Evolutionary conservation across 2,888 invertebrate genomes (phyloP).

Genomic region (Andrena flavipes): DNA sequence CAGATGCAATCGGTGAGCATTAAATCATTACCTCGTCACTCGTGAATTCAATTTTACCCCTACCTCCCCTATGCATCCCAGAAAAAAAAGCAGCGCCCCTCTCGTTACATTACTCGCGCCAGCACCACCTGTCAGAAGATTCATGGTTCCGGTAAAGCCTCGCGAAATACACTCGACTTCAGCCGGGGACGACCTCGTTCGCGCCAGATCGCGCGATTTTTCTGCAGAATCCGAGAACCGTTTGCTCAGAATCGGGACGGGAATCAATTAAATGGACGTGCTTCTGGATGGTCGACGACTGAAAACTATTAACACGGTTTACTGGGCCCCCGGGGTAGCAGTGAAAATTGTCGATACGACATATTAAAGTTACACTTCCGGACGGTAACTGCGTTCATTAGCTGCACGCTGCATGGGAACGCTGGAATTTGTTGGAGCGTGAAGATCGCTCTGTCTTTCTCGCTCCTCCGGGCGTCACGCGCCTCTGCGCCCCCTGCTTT

Average conservation of each 20-base stretch:
- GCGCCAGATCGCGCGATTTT: constrained; percentile 17
- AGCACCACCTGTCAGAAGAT: constrained; percentile 14
- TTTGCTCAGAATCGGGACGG: constrained; percentile 6
- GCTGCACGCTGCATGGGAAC: constrained; percentile 7
- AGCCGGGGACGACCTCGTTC: background rate
- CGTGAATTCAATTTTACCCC: background rate
- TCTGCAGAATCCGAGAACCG: constrained; percentile 5
- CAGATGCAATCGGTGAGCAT: background rate
- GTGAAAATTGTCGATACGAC: constrained; percentile 50
- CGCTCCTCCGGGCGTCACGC: background rate
- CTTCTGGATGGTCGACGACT: constrained; percentile 29
- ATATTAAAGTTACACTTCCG: constrained; percentile 53
- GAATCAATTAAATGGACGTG: constrained; percentile 42
- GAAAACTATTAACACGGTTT: constrained; percentile 46
- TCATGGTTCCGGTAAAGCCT: constrained; percentile 5
- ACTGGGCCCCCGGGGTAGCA: constrained; percentile 1
- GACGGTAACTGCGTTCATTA: constrained; percentile 48
- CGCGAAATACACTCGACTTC: background rate
- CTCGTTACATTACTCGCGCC: constrained; percentile 2
- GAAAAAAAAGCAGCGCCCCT: background rate
- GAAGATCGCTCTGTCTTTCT: constrained; percentile 16
- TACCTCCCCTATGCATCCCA: no score
- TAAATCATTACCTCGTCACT: constrained; percentile 8
- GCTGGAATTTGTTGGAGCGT: constrained; percentile 11
- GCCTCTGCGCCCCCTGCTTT: background rate